Base-by-base conservation (phyloP, 2,888 invertebrate genomes). In the Nomada hirtipes region DNA sequence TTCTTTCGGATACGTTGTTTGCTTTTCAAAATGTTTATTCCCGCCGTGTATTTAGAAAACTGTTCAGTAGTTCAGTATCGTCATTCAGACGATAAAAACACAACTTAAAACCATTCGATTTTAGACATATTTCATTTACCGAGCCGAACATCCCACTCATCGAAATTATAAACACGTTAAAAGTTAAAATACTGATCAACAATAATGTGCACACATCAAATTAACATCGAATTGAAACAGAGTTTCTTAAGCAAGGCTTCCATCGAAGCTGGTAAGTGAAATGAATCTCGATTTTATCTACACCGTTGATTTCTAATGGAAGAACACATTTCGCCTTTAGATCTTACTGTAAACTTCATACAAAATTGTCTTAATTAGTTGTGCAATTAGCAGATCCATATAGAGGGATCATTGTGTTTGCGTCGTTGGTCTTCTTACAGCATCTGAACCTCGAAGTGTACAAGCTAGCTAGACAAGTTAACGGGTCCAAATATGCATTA, bases 331-430 rank as follows among this genome's bases (percentile, higher is more conserved):
- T 36, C 2, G 18, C 26, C 50, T 55, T 68, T 71, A 79, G 67
- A 70, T 75, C 61, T 61, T 55, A 50, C 44, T 26, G 52, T 57
- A 59, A 73, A 65, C 63, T 76, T 75, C 84, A 83, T 86, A 81
- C 75, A 82, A 88, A 89, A 91, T 92, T 90, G 90, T 90, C 85
- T 88, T 90, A 92, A 92, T 92, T 91, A 91, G 90, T 89, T 80
- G 71, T 74, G 85, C 87, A 88, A 92, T 91, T 91, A 91, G 88
- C 83, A 88, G 89, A 81, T 85, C 76, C 86, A 76, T 79, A 59
- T 60, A 52, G 57, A n/a, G 67, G 44, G 29, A 52, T 59, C 61
- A 44, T 60, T 59, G 36, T 44, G 69, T 47, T 53, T 57, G 47
- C 60, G 18, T 57, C 29, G 53, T 59, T 42, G 20, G 13, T 36